A percentile compares a stretch with the other conserved stretches of the same genome.
Conservation (phyloP, 2,888 invertebrate genomes). For the Rhynchonema sp. region DNA sequence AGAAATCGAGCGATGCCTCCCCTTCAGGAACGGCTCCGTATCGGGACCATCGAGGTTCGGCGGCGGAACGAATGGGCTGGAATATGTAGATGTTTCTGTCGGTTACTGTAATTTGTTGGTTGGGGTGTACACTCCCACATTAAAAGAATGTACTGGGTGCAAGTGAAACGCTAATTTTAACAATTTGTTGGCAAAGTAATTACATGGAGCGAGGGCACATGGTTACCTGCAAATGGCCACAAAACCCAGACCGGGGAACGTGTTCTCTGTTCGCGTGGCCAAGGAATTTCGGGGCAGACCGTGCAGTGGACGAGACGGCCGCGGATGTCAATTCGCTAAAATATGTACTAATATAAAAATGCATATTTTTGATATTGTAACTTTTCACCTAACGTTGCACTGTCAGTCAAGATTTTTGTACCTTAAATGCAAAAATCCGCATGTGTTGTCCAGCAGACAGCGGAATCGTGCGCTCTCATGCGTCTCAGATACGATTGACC, state of each 20-base stretch:
- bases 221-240: slow-evolving; percentile 75
- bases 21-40: slow-evolving; percentile 98
- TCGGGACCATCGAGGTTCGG: slow-evolving; percentile 87
- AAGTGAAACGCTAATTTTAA: background rate
- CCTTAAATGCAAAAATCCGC: slow-evolving; percentile 88
- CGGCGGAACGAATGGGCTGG: slow-evolving; percentile 78
- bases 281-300: slow-evolving; percentile 52
- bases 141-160: too few relatives aligned
- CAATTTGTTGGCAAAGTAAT: background rate
- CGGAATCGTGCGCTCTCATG: slow-evolving; percentile 93
- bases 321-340: slow-evolving; percentile 74
- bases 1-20: slow-evolving; percentile 87
- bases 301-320: slow-evolving; percentile 87
- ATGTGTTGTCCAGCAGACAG: slow-evolving; percentile 94
- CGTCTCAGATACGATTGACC: slow-evolving; percentile 46
- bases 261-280: slow-evolving; percentile 59
- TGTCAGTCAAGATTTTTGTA: background rate
- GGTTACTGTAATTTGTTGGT: too few relatives aligned
- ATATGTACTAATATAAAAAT: background rate
- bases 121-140: too few relatives aligned
- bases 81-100: slow-evolving; percentile 7
- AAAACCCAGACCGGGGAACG: slow-evolving; percentile 46
- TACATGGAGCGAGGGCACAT: background rate
- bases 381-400: too few relatives aligned
- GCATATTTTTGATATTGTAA: background rate